phyloP scores from a whole-genome alignment of 2,888 invertebrate genomes.

The Polia nebulosa region DNA sequence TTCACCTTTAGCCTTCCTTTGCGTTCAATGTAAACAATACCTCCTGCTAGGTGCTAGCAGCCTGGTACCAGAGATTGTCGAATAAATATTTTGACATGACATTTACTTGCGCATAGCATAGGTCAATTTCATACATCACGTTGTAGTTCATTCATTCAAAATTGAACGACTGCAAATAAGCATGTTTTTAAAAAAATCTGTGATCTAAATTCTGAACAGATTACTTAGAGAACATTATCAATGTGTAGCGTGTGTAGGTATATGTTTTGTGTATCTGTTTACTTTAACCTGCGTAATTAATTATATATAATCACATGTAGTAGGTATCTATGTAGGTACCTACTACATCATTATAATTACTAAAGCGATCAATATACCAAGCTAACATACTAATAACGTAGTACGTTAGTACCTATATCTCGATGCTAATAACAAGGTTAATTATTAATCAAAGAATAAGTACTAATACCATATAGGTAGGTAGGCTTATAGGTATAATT shows the following conservation, averaged over 20 bases:
- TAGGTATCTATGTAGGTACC: background rate
- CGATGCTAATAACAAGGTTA: background rate
- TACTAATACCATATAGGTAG: background rate
- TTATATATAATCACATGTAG: slow-evolving; percentile 2
- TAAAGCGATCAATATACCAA: slow-evolving; percentile 12
- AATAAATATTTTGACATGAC: slow-evolving; percentile 26
- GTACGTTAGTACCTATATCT: too few relatives aligned
- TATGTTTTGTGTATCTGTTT: background rate
- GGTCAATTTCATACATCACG: slow-evolving; percentile 3
- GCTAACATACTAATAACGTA: slow-evolving; percentile 3
- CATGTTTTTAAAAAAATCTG: background rate
- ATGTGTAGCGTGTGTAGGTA: background rate
- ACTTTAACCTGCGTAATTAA: slow-evolving; percentile 22
- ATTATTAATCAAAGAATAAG: background rate
- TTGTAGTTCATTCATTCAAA: slow-evolving; percentile 8
- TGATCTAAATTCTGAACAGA: background rate
- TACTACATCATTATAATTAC: slow-evolving; percentile 16
- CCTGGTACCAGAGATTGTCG: slow-evolving; percentile 10
- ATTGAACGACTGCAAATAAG: background rate
- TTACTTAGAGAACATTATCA: too few relatives aligned
- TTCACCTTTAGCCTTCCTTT: slow-evolving; percentile 47
- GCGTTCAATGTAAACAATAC: slow-evolving; percentile 20
- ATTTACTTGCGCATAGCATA: background rate
- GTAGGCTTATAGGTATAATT: background rate
- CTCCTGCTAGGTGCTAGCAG: slow-evolving; percentile 1